phyloP scores from a whole-genome alignment of 1,140 invertebrate genomes.

The Nixonia krombeini region DNA sequence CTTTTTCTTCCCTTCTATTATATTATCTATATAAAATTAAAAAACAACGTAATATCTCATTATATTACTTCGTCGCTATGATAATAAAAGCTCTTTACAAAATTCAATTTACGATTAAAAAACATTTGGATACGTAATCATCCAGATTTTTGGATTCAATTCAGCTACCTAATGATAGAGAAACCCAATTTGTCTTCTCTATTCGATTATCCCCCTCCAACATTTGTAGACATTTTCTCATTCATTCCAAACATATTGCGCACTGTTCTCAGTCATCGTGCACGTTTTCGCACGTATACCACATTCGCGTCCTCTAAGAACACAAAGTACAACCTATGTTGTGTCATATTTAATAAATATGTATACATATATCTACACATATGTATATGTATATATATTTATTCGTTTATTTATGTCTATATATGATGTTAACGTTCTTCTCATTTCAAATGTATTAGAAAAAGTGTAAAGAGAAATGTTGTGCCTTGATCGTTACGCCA shows the following conservation, averaged over 20 bases:
- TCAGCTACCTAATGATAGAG: slow-evolving; percentile 62
- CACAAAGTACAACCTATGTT: slow-evolving; percentile 1
- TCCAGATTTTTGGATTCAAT: slow-evolving; percentile 58
- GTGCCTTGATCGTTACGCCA: slow-evolving; percentile 42
- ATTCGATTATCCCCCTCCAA: slow-evolving; percentile 19
- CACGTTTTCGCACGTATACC: too few relatives aligned
- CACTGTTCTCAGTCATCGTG: too few relatives aligned
- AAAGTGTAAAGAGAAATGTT: slow-evolving; percentile 57
- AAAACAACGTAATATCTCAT: slow-evolving; percentile 70
- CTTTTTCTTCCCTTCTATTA: slow-evolving; percentile 26
- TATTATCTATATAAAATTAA: slow-evolving; percentile 66
- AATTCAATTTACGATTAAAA: slow-evolving; percentile 70
- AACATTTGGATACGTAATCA: slow-evolving; percentile 68
- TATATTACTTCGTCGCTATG: slow-evolving; percentile 68
- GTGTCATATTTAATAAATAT: slow-evolving; percentile 2
- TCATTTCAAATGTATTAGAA: slow-evolving; percentile 44
- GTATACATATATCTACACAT: slow-evolving; percentile 23
- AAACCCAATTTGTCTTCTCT: slow-evolving; percentile 43
- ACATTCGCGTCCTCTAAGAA: slow-evolving; percentile 3
- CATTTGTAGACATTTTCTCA: too few relatives aligned
- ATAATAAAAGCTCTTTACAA: slow-evolving; percentile 72
- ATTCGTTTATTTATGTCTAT: slow-evolving; percentile 23
- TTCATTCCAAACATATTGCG: too few relatives aligned
- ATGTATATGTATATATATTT: slow-evolving; percentile 17
- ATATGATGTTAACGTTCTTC: slow-evolving; percentile 20